phyloP scores from a whole-genome alignment of 2,888 invertebrate species.

The Volucella inflata region DNA sequence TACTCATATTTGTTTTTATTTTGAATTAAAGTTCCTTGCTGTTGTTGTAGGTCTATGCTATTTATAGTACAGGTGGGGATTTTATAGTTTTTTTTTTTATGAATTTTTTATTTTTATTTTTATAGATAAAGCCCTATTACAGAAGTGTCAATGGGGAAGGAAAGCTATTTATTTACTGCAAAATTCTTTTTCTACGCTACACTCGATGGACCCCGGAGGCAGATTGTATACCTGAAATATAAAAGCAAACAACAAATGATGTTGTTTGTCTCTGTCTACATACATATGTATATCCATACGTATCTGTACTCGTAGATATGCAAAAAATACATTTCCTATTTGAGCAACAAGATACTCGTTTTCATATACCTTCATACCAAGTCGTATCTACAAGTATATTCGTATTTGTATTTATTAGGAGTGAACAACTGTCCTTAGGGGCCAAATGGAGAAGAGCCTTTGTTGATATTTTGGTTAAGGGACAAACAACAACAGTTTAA shows the following conservation, averaged over 20 bases:
- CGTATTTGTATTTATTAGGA: constrained; percentile 44
- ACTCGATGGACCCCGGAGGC: too few relatives aligned
- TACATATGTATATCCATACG: constrained; percentile 5
- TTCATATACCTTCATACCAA: too few relatives aligned
- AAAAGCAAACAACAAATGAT: constrained; percentile 17
- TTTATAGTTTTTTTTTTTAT: not conserved
- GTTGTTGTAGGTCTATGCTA: too few relatives aligned
- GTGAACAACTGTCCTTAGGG: constrained; percentile 50
- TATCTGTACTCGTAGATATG: constrained; percentile 3
- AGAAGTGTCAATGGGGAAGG: constrained; percentile 68
- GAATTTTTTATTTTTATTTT: constrained; percentile 47
- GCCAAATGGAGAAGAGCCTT: constrained; percentile 1
- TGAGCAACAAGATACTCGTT: not conserved
- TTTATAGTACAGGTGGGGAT: not conserved
- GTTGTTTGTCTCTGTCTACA: not conserved
- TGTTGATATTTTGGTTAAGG: constrained; percentile 63
- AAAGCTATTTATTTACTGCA: constrained; percentile 66
- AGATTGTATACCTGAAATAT: not conserved
- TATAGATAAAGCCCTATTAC: constrained; percentile 65
- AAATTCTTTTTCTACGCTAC: constrained; percentile 22
- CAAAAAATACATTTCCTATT: constrained; percentile 36
- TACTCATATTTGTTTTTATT: constrained; percentile 17
- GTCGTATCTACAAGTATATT: too few relatives aligned
- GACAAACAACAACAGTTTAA: constrained; percentile 60
- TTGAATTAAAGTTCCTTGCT: constrained; percentile 24